Percentiles rank a stretch among this genome's conserved stretches.
Conservation (phyloP, 2,113 vertebrate genomes). For the Sinocyclocheilus anshuiensis region DNA sequence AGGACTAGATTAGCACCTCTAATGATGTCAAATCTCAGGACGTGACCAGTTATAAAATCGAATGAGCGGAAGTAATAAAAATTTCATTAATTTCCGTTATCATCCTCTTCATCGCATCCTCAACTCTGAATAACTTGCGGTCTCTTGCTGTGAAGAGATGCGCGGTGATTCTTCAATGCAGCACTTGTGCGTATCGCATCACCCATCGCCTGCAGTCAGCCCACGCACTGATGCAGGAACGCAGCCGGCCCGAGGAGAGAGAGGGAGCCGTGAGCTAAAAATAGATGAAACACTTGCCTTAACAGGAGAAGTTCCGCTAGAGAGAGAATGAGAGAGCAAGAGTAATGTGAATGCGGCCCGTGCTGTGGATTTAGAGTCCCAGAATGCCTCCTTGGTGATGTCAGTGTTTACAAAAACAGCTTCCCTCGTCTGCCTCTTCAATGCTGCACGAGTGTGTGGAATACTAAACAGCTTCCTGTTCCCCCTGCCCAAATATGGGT, state of each 20-base stretch:
- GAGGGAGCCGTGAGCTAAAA: slow-evolving; percentile 65
- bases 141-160: slow-evolving; percentile 14
- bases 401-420: slow-evolving; percentile 57
- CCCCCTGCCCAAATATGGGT: slow-evolving; percentile 67
- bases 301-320: slow-evolving; percentile 48
- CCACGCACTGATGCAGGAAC: slow-evolving; percentile 63
- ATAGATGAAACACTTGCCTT: slow-evolving; percentile 65
- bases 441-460: slow-evolving; percentile 43
- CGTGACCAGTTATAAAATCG: no score
- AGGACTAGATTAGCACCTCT: not conserved
- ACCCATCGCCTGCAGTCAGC: slow-evolving; percentile 49
- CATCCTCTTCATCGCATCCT: slow-evolving; percentile 12
- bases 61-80: no score
- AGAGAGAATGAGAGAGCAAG: slow-evolving; percentile 39
- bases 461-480: slow-evolving; percentile 57
- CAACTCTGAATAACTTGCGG: slow-evolving; percentile 9
- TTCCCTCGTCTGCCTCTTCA: slow-evolving; percentile 59
- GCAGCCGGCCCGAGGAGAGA: slow-evolving; percentile 63
- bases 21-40: not conserved
- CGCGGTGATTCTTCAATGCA: slow-evolving; percentile 31
- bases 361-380: slow-evolving; percentile 54
- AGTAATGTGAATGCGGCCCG: slow-evolving; percentile 31
- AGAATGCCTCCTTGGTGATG: slow-evolving; percentile 68
- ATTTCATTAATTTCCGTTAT: slow-evolving; percentile 14
- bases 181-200: slow-evolving; percentile 20